Evolutionary conservation across 2,888 invertebrate species (phyloP), one percentile per base, ranked within the genome.

Genomic region (Gymnoscelis rufifasciata): DNA sequence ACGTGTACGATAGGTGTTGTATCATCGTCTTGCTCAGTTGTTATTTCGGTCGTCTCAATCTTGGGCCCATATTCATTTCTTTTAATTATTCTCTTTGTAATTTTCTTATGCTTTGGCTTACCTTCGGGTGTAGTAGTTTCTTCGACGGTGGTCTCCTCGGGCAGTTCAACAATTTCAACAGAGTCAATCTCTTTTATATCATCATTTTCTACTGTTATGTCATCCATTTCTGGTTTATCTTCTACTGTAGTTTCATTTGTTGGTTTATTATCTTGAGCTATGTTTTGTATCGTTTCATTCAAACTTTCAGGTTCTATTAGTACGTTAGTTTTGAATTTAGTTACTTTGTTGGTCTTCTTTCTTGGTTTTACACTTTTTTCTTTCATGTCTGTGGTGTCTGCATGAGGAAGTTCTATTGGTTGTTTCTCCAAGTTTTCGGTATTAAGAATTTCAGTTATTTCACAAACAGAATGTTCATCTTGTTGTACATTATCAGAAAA

Each of bases 1-100:
- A 87, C 53, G 68, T 68, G 23, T 53, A 62, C 13, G 68, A 49
- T 57, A 72, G 62, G 62, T 59, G 43, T 53, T 49, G 67, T 50
- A 29, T 62, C 58, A 7, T 78, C 71, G 50, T 72, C 79, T 39
- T 84, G 50, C 46, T 53, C 66, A 27, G 67, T 76, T 54, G 78
- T 80, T 10, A 53, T 54, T 38, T 60, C 40, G 4, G 59, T 63
- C 0, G 58, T 87, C 52, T 51, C 54, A 10, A 54, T 28, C 36
- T 19, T 76, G 63, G 57, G 54, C 2, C 53, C 56, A 30, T n/a
- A n/a, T n/a, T 44, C 38, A 78, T 68, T 83, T 65, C 71, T 87
- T 62, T 40, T 41, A 3, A 40, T 41, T 7, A 37, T 24, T 13
- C 50, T 54, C 35, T 54, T 59, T 1, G 54, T 58, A 3, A 15